Percentiles rank a stretch among this genome's conserved stretches.
Conservation (phyloP, 2,113 vertebrate species). For the Hydropotes inermis region DNA sequence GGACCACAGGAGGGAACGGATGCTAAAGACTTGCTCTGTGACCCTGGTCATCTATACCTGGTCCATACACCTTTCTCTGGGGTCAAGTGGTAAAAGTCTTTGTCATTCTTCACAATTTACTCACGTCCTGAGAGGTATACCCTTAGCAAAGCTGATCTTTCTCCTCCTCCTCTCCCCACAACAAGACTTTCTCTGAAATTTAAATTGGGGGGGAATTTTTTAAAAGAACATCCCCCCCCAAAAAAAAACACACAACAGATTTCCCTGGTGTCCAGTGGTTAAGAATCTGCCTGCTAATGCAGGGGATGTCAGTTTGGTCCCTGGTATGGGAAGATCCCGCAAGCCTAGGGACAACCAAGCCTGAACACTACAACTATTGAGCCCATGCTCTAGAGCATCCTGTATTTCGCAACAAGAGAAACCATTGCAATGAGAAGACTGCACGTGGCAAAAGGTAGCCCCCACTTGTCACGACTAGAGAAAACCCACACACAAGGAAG, state of each 20-base stretch:
- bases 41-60: neutral
- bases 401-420: neutral
- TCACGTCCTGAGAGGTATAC: neutral
- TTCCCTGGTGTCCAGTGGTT: neutral
- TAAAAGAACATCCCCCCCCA: neutral
- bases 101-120: neutral
- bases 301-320: neutral
- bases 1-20: neutral
- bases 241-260: neutral
- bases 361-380: accelerated
- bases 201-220: neutral
- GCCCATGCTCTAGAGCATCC: neutral
- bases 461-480: neutral
- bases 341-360: neutral
- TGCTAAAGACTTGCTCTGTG: neutral
- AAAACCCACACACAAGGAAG: neutral
- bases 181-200: neutral
- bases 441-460: neutral
- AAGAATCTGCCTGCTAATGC: neutral
- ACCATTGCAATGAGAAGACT: neutral
- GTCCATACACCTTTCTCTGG: neutral
- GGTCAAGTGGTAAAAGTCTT: neutral
- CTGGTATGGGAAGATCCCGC: neutral
- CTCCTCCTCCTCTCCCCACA: neutral
- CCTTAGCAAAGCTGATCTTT: neutral